Evolutionary conservation across 1,140 invertebrate genomes (phyloP).

Genomic region (Periplaneta americana): DNA sequence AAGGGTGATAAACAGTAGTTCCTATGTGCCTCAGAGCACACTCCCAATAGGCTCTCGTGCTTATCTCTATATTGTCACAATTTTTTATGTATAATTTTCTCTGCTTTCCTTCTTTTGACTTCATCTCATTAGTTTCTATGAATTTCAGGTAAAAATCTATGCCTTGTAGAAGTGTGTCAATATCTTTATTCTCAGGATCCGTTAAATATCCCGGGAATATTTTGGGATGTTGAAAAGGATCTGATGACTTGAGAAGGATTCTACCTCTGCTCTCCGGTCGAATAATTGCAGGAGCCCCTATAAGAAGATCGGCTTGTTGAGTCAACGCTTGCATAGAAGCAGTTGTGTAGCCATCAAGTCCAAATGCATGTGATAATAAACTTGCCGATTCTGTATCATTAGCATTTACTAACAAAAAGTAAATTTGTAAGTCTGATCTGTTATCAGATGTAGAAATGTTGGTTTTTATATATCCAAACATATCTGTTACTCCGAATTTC

Average conservation of each 20-base stretch:
- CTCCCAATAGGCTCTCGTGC: conserved; percentile 25
- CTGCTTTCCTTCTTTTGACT: too few relatives aligned
- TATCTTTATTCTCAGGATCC: conserved; percentile 69
- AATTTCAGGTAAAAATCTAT: background rate
- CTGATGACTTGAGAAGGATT: conserved; percentile 47
- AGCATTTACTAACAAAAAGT: conserved; percentile 32
- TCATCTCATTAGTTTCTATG: background rate
- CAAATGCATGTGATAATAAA: conserved; percentile 20
- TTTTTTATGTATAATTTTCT: conserved; percentile 22
- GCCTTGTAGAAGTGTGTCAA: conserved; percentile 61
- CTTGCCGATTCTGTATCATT: background rate
- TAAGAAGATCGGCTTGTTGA: conserved; percentile 24
- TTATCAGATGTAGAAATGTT: conserved; percentile 37
- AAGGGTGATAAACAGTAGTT: conserved; percentile 14
- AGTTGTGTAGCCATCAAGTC: conserved; percentile 5
- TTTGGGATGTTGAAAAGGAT: conserved; percentile 76
- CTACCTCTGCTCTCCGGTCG: conserved; percentile 54
- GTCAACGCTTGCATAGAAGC: background rate
- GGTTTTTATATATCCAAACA: conserved; percentile 42
- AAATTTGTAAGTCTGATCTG: conserved; percentile 71
- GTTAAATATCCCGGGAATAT: conserved; percentile 92
- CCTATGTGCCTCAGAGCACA: conserved; percentile 26
- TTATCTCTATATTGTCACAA: conserved; percentile 24
- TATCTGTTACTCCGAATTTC: conserved; percentile 45
- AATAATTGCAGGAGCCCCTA: conserved; percentile 56